Conservation (phyloP, 2,888 invertebrate species). For the Tineola bisselliella region DNA sequence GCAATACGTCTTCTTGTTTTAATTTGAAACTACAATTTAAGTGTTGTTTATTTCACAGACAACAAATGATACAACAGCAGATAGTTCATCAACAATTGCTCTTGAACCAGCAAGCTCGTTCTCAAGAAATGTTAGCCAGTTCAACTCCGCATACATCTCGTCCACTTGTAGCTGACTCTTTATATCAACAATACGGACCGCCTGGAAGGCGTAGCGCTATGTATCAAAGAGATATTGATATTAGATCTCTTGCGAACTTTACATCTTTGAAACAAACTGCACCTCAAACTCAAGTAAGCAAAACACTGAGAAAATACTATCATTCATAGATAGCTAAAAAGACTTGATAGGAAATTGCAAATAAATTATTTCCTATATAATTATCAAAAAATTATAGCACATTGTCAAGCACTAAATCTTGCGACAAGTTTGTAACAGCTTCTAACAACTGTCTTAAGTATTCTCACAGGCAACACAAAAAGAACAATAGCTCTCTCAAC, state of each 20-base stretch:
- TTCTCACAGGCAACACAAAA: conserved; percentile 18
- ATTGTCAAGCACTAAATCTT: not conserved
- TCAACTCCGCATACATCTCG: conserved; percentile 37
- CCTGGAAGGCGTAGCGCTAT: conserved; percentile 50
- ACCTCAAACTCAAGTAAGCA: conserved; percentile 42
- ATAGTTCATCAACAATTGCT: conserved; percentile 60
- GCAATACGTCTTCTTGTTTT: not conserved
- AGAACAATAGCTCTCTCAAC: conserved; percentile 27
- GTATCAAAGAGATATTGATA: conserved; percentile 55
- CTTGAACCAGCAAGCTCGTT: conserved; percentile 59
- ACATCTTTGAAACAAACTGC: conserved; percentile 45
- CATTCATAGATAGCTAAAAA: not conserved
- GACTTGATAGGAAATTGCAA: not conserved
- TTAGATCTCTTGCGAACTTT: conserved; percentile 55
- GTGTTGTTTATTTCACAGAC: conserved; percentile 27
- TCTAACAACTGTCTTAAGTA: conserved; percentile 20
- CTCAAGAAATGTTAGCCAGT: conserved; percentile 65
- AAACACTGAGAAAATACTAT: not conserved
- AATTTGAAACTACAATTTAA: conserved; percentile 7
- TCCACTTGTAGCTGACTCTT: conserved; percentile 48
- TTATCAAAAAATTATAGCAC: conserved; percentile 10
- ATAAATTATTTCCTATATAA: not conserved
- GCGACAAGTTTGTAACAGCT: not conserved
- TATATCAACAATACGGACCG: conserved; percentile 58
- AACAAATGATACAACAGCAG: conserved; percentile 53